A percentile compares a stretch with the other conserved stretches of the same genome.
Conservation (phyloP, 2,888 invertebrate species). For the Graphium colonna region DNA sequence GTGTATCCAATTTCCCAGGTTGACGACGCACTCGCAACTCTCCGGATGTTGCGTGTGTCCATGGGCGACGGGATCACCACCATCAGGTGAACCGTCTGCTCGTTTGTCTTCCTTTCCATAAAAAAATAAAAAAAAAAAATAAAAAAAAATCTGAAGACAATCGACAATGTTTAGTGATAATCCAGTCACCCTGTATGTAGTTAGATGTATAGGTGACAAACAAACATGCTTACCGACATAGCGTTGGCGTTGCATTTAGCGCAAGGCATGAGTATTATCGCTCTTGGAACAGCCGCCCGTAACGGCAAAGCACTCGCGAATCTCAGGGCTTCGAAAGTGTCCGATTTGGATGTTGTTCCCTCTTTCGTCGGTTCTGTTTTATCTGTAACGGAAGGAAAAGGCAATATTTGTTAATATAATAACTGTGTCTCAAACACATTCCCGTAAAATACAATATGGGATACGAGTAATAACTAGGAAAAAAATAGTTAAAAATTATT, state of each 20-base stretch:
- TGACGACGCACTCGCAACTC: no score
- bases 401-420: no score
- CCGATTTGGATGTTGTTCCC: slow-evolving; percentile 56
- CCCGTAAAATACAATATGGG: no score
- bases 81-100: no score
- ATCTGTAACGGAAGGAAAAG: slow-evolving; percentile 36
- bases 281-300: slow-evolving; percentile 91
- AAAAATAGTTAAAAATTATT: no score
- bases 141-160: not conserved
- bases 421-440: no score
- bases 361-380: slow-evolving; percentile 48
- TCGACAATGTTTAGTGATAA: not conserved
- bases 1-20: no score
- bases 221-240: slow-evolving; percentile 79
- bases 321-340: slow-evolving; percentile 88
- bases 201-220: not conserved
- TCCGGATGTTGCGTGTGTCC: no score
- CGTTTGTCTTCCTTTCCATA: no score
- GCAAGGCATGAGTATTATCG: slow-evolving; percentile 90
- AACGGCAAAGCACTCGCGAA: slow-evolving; percentile 87
- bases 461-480: no score
- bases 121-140: no score
- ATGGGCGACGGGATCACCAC: no score
- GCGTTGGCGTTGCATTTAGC: slow-evolving; percentile 84
- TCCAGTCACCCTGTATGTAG: slow-evolving; percentile 1